Evolutionary conservation across 2,888 invertebrate genomes (phyloP).

Genomic region (Corythucha ciliata): DNA sequence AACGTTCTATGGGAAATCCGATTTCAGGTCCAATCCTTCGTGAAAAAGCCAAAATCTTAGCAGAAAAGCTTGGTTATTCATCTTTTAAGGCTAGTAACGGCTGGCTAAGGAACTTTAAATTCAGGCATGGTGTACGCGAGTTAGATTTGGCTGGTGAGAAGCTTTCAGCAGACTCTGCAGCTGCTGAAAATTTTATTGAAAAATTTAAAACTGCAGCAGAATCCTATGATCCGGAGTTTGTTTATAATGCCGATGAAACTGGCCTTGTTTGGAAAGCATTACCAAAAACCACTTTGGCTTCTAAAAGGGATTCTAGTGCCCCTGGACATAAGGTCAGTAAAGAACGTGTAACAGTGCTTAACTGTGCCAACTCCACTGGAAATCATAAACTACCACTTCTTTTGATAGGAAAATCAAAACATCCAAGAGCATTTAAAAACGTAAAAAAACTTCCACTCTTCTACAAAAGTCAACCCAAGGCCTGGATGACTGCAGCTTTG

Average conservation of each 20-base stretch:
- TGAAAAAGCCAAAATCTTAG: constrained; percentile 29
- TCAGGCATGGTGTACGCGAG: constrained; percentile 32
- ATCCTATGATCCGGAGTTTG: constrained; percentile 5
- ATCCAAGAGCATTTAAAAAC: constrained; percentile 25
- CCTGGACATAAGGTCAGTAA: constrained; percentile 7
- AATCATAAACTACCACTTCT: constrained; percentile 17
- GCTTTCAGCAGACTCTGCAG: constrained; percentile 30
- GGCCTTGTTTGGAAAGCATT: constrained; percentile 36
- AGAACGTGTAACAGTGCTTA: constrained; percentile 10
- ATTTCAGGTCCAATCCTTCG: constrained; percentile 34
- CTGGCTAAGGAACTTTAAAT: constrained; percentile 26
- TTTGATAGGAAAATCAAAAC: constrained; percentile 23
- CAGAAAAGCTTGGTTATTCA: constrained; percentile 13
- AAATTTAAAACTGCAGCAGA: constrained; percentile 31
- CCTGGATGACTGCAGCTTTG: constrained; percentile 23
- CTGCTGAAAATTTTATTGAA: constrained; percentile 28
- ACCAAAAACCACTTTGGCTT: constrained; percentile 35
- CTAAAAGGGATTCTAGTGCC: constrained; percentile 28
- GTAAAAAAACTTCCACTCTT: constrained; percentile 14
- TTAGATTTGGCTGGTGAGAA: constrained; percentile 29
- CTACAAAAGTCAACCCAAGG: constrained; percentile 18
- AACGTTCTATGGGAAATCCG: constrained; percentile 32
- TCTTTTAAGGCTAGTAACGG: constrained; percentile 24
- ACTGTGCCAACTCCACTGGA: constrained; percentile 15
- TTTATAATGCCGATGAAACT: constrained; percentile 19